phyloP scores from a whole-genome alignment of 2,797 vertebrate species.

The Synaphobranchus kaupii region DNA sequence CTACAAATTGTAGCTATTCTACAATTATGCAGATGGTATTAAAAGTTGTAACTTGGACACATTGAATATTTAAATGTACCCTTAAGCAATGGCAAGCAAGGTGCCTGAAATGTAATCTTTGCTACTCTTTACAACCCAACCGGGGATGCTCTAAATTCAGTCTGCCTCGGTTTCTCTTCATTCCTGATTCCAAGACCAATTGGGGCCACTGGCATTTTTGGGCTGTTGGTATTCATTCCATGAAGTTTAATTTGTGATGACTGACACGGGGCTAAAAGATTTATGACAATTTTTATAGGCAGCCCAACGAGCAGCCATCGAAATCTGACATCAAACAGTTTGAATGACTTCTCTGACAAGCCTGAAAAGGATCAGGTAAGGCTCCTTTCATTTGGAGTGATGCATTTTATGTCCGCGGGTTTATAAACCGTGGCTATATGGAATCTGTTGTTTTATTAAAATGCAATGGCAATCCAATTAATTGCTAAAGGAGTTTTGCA shows the following conservation, averaged over 20 bases:
- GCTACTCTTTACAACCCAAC: background rate
- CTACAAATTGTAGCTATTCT: no score
- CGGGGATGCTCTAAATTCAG: slow-evolving; percentile 13
- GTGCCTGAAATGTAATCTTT: background rate
- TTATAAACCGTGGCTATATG: background rate
- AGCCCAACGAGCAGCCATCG: slow-evolving; percentile 87
- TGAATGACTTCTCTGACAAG: slow-evolving; percentile 96
- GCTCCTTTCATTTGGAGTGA: background rate
- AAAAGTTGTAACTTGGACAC: background rate
- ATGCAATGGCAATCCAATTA: background rate
- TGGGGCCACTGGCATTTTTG: background rate
- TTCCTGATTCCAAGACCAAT: slow-evolving; percentile 2
- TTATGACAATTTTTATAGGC: slow-evolving; percentile 69
- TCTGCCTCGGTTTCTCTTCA: slow-evolving; percentile 30
- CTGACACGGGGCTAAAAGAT: slow-evolving; percentile 3
- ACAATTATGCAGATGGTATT: background rate
- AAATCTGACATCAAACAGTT: slow-evolving; percentile 93
- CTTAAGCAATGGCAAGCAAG: background rate
- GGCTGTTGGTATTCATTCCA: background rate
- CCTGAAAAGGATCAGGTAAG: slow-evolving; percentile 97
- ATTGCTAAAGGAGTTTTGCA: background rate
- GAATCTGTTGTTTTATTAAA: background rate
- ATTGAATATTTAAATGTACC: background rate
- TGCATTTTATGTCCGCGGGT: background rate
- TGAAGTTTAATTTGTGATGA: background rate